phyloP scores from a whole-genome alignment of 2,797 vertebrate species.

The Enteromius treurensis region DNA sequence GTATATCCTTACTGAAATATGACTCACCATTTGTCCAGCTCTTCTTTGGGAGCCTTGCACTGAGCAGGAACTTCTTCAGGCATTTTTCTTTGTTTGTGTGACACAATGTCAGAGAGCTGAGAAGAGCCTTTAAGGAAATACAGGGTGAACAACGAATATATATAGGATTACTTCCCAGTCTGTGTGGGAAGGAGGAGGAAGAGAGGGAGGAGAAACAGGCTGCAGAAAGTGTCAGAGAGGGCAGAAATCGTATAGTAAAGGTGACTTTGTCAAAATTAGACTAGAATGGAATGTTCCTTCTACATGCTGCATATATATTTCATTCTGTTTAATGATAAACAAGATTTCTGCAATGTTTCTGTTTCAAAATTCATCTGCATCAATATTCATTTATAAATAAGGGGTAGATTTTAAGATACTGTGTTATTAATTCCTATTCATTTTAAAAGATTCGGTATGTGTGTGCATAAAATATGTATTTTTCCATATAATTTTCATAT shows the following conservation, averaged over 20 bases:
- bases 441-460: neutral
- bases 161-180: slow-evolving; percentile 45
- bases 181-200: slow-evolving; percentile 37
- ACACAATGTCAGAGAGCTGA: slow-evolving; percentile 12
- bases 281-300: neutral
- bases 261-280: slow-evolving; percentile 66
- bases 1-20: neutral
- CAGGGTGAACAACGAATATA: slow-evolving; percentile 32
- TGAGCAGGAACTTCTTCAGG: slow-evolving; percentile 55
- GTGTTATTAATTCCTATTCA: neutral
- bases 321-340: neutral
- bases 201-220: slow-evolving; percentile 10
- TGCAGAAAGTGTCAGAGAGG: slow-evolving; percentile 2
- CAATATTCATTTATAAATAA: neutral
- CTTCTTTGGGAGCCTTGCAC: slow-evolving; percentile 54
- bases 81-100: slow-evolving; percentile 44
- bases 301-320: neutral
- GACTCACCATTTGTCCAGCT: slow-evolving; percentile 61
- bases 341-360: neutral
- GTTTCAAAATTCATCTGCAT: neutral
- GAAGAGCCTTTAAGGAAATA: slow-evolving; percentile 18
- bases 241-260: slow-evolving; percentile 54
- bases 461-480: neutral
- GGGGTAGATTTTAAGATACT: neutral
- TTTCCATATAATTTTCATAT: neutral